Evolutionary conservation across 2,113 vertebrate genomes (phyloP), one percentile per base, ranked within the genome.

Genomic region (Danionella cerebrum): DNA sequence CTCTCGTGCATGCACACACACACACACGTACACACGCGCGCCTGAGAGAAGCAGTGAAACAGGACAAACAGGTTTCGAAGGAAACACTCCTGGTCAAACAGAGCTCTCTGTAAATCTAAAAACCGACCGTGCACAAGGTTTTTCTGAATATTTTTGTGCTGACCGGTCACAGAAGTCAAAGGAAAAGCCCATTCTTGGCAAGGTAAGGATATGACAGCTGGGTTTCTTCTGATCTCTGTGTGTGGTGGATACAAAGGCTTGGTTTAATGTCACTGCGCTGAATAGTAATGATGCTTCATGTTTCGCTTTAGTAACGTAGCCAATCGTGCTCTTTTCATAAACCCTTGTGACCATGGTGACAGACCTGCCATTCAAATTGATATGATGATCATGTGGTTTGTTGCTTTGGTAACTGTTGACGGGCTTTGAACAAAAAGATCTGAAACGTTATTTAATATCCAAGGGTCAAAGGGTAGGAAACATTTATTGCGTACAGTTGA

Each of bases 321-420:
- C 50, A 35, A 12, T 16, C 48, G 6, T 3, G 1, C n/a, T 59
- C n/a, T 13, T 45, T n/a, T 19, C 42, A 21, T 60, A n/a, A 13
- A 2, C 22, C 25, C 3, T 50, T 21, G 55, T 69, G 51, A 47
- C 48, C 22, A 57, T 51, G 57, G 42, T 55, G 29, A 25, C 18
- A 12, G 14, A 38, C 2, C 14, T 63, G 57, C 55, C 60, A n/a
- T 63, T 64, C 55, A 57, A 33, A 25, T 47, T 55, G 29, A 64
- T 51, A 38, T 70, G 51, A 70, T 19, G 18, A 19, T 44, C 38
- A 29, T 60, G 58, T 24, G 55, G 10, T 5, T 24, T 38, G 70
- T 75, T 74, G 42, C 66, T 65, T 41, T 22, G 72, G 70, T 52
- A 59, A 72, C 69, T 16, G 44, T 13, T 53, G n/a, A n/a, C n/a